These are phyloP conservation scores for Anastrepha obliqua DNA, from an alignment of 1,140 invertebrate species.

Conservation along the genomic window DNA sequence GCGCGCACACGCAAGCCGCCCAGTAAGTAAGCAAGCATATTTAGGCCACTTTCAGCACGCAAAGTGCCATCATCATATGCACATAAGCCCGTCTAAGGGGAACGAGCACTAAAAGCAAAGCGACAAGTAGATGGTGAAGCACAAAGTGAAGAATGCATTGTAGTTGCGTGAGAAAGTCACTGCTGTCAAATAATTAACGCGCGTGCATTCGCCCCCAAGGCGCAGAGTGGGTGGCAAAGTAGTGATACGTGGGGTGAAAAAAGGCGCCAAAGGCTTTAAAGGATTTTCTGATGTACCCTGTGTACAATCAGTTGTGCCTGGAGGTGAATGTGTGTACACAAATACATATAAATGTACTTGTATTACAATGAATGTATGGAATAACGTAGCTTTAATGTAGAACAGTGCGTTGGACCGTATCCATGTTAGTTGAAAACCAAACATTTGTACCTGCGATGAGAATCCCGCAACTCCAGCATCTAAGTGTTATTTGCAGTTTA, in stretches of 20 bases:
- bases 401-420: neutral
- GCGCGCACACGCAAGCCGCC: neutral
- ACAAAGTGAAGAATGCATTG: neutral
- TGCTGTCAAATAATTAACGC: conserved; percentile 48
- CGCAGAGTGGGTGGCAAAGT: neutral
- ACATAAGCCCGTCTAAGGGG: neutral
- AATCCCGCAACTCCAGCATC: too few relatives aligned
- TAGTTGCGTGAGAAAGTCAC: conserved; percentile 48
- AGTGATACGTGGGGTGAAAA: neutral
- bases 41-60: conserved; percentile 36
- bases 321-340: neutral
- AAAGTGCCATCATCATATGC: conserved; percentile 33
- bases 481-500: too few relatives aligned
- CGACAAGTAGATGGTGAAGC: neutral
- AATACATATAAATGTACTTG: neutral
- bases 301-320: too few relatives aligned
- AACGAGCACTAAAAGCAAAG: neutral
- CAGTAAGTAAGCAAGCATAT: neutral
- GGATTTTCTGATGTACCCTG: neutral
- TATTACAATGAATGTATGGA: too few relatives aligned
- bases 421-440: neutral
- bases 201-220: neutral
- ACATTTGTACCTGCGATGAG: too few relatives aligned
- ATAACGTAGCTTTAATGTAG: too few relatives aligned
- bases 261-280: neutral